phyloP scores from a whole-genome alignment of 2,797 vertebrate genomes.

The Simalia tracyae region DNA sequence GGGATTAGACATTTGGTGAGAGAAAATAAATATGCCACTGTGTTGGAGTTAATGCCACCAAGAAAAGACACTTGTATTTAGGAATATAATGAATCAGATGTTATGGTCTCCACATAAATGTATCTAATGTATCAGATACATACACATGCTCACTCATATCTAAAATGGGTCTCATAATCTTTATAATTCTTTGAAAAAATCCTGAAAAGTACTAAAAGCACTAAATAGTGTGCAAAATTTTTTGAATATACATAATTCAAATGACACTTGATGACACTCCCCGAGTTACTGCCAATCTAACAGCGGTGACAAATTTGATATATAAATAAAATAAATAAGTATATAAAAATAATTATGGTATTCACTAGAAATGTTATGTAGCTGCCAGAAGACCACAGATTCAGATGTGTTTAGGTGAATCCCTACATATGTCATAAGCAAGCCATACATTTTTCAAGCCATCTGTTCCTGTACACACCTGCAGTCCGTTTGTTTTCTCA shows the following conservation, averaged over 20 bases:
- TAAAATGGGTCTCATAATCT: neutral
- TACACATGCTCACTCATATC: neutral
- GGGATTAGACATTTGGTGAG: neutral
- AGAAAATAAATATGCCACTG: neutral
- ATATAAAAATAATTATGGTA: neutral
- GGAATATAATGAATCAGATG: neutral
- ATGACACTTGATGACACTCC: no score
- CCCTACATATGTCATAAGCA: neutral
- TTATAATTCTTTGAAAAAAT: neutral
- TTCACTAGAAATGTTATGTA: neutral
- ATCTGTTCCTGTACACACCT: constrained; percentile 44
- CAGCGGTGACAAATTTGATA: no score
- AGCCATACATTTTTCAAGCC: neutral
- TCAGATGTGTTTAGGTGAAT: neutral
- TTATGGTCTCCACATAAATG: neutral
- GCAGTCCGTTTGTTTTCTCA: constrained; percentile 12
- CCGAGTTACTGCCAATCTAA: no score
- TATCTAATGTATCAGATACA: neutral
- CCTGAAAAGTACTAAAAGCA: neutral
- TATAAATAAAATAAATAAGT: no score
- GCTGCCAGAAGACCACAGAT: neutral
- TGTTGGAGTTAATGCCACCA: neutral
- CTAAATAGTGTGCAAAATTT: neutral
- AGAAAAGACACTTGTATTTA: neutral
- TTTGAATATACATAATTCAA: neutral